These are phyloP conservation scores for Glossosoma conforme DNA, from an alignment of 1,140 invertebrate genomes.

Conservation along the genomic window DNA sequence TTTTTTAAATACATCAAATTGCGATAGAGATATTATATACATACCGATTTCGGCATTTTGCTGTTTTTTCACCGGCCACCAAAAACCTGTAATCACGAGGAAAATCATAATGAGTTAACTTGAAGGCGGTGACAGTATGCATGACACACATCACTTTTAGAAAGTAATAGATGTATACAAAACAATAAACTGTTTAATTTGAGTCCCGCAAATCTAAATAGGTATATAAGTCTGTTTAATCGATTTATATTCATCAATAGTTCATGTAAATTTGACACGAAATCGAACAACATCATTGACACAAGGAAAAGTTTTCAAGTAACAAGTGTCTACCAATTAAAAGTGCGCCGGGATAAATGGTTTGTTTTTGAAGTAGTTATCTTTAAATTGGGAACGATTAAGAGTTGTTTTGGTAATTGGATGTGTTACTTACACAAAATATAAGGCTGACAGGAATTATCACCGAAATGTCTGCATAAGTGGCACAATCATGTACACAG, in stretches of 20 bases:
- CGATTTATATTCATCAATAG: too few relatives aligned
- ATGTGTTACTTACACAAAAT: slow-evolving; percentile 11
- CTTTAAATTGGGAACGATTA: not conserved
- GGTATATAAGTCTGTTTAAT: too few relatives aligned
- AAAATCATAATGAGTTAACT: slow-evolving; percentile 14
- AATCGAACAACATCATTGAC: slow-evolving; percentile 20
- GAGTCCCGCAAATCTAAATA: too few relatives aligned
- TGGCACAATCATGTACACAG: slow-evolving; percentile 23
- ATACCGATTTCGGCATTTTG: slow-evolving; percentile 23
- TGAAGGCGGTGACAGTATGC: slow-evolving; percentile 20
- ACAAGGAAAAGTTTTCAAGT: slow-evolving; percentile 21
- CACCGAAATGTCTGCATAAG: slow-evolving; percentile 24
- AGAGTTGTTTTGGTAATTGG: not conserved
- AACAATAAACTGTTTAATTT: too few relatives aligned
- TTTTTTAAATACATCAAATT: not conserved
- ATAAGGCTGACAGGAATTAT: slow-evolving; percentile 16
- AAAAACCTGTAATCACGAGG: slow-evolving; percentile 17
- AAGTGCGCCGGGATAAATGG: slow-evolving; percentile 17
- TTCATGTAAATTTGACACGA: not conserved
- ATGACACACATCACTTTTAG: slow-evolving; percentile 24
- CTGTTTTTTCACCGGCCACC: slow-evolving; percentile 17
- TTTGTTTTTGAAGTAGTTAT: slow-evolving; percentile 5
- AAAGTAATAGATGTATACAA: slow-evolving; percentile 15
- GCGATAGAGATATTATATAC: slow-evolving; percentile 1
- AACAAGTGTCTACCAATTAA: slow-evolving; percentile 25